These are phyloP conservation scores for Tryphoninae sp. DNA, from an alignment of 2,888 invertebrate genomes.

Conservation along the genomic window DNA sequence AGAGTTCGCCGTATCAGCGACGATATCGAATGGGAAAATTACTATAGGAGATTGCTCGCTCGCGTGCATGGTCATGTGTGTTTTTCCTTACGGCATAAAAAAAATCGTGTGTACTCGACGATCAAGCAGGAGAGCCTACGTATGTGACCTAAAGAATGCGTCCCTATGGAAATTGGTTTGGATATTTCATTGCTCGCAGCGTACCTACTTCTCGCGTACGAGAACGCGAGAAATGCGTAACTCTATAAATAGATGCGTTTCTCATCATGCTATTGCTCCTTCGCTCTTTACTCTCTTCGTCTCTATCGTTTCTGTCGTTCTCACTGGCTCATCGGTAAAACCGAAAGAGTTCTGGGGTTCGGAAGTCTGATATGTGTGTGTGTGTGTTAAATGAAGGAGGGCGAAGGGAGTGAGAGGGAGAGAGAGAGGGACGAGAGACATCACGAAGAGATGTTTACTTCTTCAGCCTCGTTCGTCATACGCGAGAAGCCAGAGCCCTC, in stretches of 20 bases:
- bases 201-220: constrained; percentile 5
- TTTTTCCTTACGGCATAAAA: constrained; percentile 5
- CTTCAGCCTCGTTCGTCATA: constrained; percentile 47
- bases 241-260: constrained; percentile 66
- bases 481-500: constrained; percentile 39
- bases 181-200: constrained; percentile 27
- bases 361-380: constrained; percentile 27
- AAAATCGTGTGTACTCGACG: constrained; percentile 20
- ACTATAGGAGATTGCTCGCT: constrained; percentile 48
- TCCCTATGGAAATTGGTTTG: constrained; percentile 17
- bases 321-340: constrained; percentile 31
- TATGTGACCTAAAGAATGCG: constrained; percentile 24
- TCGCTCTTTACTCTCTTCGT: background rate
- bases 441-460: constrained; percentile 60
- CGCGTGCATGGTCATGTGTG: constrained; percentile 33
- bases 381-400: constrained; percentile 24
- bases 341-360: constrained; percentile 36
- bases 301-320: background rate
- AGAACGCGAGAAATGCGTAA: constrained; percentile 21
- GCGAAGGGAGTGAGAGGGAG: background rate
- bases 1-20: constrained; percentile 23
- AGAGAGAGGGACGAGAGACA: constrained; percentile 30
- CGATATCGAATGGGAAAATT: constrained; percentile 53
- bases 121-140: background rate
- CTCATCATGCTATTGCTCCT: constrained; percentile 59